Evolutionary conservation across 2,888 invertebrate species (phyloP), one percentile per base, ranked within the genome.

Genomic region (Drosophila longiperda): DNA sequence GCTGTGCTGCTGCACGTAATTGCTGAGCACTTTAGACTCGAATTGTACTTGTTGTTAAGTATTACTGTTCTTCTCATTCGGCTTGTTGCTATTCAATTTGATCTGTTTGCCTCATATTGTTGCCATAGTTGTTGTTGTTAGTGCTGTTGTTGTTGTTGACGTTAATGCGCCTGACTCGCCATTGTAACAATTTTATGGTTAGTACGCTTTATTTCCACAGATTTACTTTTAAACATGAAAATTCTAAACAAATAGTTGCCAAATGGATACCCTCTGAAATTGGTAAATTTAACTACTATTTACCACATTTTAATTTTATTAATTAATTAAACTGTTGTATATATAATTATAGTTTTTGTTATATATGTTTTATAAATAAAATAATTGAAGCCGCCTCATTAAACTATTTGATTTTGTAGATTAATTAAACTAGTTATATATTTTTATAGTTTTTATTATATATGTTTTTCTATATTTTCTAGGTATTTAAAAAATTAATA

Each of bases 161-260:
- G 77, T 66, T 80, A 70, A 68, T 84, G 66, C 73, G 75, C 34
- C 70, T 54, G 73, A 45, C 57, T 66, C 67, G 82, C 76, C 79
- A 82, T 87, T 77, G 85, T 82, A 78, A 76, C 75, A 80, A 85
- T 87, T 87, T 87, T 78, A 84, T 87, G 80, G 73, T 67, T 73
- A 78, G 85, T 82, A 82, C 83, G 85, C 78, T 85, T 83, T 66
- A 71, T 85, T 73, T 70, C 49, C 53, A 70, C 54, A 54, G 67
- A 68, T 83, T 79, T 63, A 66, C 20, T 49, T 66, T 61, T 57
- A 20, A 68, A 15, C 12, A n/a, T 29, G 29, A 49, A 17, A 50
- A 12, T 26, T 15, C 34, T 26, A 15, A n/a, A 8, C 2, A 0
- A 11, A 8, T 42, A 54, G 12, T 58, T 20, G 38, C 40, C 36